These are phyloP conservation scores for Grapholita molesta DNA, from an alignment of 1,140 invertebrate species.

Conservation along the genomic window DNA sequence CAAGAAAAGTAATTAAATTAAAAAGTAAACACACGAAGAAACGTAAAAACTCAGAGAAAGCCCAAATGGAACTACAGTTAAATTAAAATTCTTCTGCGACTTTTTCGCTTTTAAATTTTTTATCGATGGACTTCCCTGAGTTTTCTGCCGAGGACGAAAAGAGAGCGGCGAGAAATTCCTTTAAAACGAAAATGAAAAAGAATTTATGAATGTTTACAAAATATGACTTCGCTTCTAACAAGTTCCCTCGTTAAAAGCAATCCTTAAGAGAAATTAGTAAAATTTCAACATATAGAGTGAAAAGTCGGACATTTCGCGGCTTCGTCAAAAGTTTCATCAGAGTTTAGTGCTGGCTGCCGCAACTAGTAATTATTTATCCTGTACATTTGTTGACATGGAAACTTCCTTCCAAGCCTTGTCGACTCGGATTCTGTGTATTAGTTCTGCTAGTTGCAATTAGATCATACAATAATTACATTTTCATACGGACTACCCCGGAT, in stretches of 20 bases:
- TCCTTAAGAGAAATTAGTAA: conserved; percentile 7
- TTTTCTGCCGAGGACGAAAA: background rate
- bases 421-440: background rate
- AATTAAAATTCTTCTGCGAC: conserved; percentile 6
- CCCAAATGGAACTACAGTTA: conserved; percentile 7
- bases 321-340: background rate
- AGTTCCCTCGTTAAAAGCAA: conserved; percentile 13
- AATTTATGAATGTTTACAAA: conserved; percentile 15
- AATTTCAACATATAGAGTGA: conserved; percentile 1
- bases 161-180: background rate
- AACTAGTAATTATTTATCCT: conserved; percentile 6
- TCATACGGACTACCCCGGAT: too few relatives aligned
- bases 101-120: conserved; percentile 16
- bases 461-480: too few relatives aligned
- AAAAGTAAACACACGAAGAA: background rate
- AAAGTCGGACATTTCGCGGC: conserved; percentile 1
- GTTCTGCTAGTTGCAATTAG: too few relatives aligned
- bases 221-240: conserved; percentile 4
- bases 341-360: background rate
- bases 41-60: conserved; percentile 5
- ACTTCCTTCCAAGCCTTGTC: background rate
- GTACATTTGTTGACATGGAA: background rate
- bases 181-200: conserved; percentile 8
- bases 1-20: background rate
- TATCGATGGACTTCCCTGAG: conserved; percentile 10